phyloP scores from a whole-genome alignment of 2,888 invertebrate species.

The Cistogaster globosa region DNA sequence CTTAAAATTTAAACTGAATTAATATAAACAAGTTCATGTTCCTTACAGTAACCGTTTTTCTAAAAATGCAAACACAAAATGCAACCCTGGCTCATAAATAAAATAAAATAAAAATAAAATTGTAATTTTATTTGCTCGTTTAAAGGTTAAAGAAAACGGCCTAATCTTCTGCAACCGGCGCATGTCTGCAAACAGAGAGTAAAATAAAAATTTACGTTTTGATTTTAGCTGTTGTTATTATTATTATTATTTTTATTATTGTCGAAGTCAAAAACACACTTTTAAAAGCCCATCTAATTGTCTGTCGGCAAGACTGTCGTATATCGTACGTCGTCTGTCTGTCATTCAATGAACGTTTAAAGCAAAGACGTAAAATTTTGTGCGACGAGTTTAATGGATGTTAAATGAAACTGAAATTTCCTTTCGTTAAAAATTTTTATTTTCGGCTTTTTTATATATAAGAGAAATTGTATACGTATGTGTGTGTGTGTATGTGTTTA shows the following conservation, averaged over 20 bases:
- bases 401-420: slow-evolving; percentile 69
- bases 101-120: too few species aligned
- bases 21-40: too few species aligned
- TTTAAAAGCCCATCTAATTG: not conserved
- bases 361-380: slow-evolving; percentile 15
- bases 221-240: slow-evolving; percentile 27
- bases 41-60: too few species aligned
- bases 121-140: too few species aligned
- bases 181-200: slow-evolving; percentile 50
- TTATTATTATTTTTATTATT: not conserved
- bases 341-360: slow-evolving; percentile 4
- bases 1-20: too few species aligned
- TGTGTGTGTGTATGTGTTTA: not conserved
- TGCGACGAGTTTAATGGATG: slow-evolving; percentile 45
- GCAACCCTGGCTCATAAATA: too few species aligned
- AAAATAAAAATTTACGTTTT: slow-evolving; percentile 44
- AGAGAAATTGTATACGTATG: not conserved
- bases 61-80: too few species aligned
- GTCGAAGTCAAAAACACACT: slow-evolving; percentile 18
- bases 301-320: not conserved
- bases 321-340: not conserved
- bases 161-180: slow-evolving; percentile 17
- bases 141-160: slow-evolving; percentile 37
- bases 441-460: slow-evolving; percentile 21
- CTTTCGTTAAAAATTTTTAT: slow-evolving; percentile 58